phyloP scores from a whole-genome alignment of 2,888 invertebrate genomes.

The Latrodectus elegans region DNA sequence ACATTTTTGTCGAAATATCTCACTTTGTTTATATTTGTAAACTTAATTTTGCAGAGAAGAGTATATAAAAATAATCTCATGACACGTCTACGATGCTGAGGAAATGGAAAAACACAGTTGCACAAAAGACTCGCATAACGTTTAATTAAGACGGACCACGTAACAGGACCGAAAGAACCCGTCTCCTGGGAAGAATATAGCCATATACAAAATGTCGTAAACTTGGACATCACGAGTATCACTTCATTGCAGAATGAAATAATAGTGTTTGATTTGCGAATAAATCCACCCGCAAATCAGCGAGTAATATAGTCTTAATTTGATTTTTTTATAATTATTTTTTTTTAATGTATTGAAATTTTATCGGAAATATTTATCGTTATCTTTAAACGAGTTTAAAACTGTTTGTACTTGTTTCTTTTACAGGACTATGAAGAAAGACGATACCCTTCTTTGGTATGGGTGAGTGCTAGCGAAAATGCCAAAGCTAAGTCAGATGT shows the following conservation, averaged over 20 bases:
- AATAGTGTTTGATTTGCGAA: too few species aligned
- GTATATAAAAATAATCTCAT: too few species aligned
- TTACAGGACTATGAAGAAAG: conserved; percentile 58
- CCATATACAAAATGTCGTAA: not conserved
- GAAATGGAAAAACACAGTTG: not conserved
- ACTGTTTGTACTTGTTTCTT: not conserved
- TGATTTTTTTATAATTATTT: too few species aligned
- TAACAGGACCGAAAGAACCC: not conserved
- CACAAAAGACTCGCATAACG: not conserved
- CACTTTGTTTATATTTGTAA: too few species aligned
- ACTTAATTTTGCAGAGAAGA: too few species aligned
- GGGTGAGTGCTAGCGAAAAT: conserved; percentile 30
- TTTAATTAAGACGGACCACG: not conserved
- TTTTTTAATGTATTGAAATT: too few species aligned
- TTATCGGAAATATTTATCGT: too few species aligned
- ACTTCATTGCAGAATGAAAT: not conserved
- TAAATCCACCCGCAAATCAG: too few species aligned
- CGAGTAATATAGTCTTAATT: too few species aligned
- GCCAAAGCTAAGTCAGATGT: not conserved
- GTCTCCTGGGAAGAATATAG: not conserved
- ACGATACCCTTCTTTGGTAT: conserved; percentile 31
- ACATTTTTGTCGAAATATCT: too few species aligned
- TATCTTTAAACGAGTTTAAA: not conserved
- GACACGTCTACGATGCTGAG: too few species aligned
- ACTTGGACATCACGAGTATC: not conserved